These are phyloP conservation scores for Vanessa tameamea DNA, from an alignment of 1,140 invertebrate genomes.

Conservation along the genomic window DNA sequence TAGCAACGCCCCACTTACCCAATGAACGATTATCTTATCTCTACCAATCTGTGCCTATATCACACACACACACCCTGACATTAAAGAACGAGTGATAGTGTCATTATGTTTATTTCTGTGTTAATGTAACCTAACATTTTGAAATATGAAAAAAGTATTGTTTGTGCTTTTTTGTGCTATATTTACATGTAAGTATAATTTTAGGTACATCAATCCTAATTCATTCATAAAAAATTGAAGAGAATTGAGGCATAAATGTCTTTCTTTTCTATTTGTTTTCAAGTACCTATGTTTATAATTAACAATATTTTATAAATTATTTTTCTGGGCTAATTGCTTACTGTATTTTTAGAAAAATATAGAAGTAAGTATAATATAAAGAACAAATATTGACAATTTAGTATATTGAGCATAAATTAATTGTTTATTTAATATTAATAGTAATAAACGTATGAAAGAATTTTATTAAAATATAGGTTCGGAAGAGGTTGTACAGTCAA, in stretches of 20 bases:
- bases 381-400: background rate
- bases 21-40: slow-evolving; percentile 53
- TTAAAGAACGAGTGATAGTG: slow-evolving; percentile 22
- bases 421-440: background rate
- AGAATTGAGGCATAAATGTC: too few relatives aligned
- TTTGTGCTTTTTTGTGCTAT: slow-evolving; percentile 28
- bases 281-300: too few relatives aligned
- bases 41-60: slow-evolving; percentile 31
- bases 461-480: slow-evolving; percentile 31
- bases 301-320: too few relatives aligned
- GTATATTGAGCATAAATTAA: background rate
- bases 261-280: too few relatives aligned
- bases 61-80: slow-evolving; percentile 22
- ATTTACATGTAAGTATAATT: slow-evolving; percentile 20
- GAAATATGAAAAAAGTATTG: slow-evolving; percentile 41
- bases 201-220: too few relatives aligned
- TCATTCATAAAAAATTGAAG: too few relatives aligned
- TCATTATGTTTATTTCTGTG: slow-evolving; percentile 29
- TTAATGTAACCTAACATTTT: slow-evolving; percentile 31
- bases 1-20: slow-evolving; percentile 45
- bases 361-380: too few relatives aligned
- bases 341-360: too few relatives aligned
- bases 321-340: too few relatives aligned
- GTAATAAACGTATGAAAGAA: background rate
- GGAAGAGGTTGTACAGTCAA: slow-evolving; percentile 56